phyloP scores from a whole-genome alignment of 2,797 vertebrate genomes.

The Smutsia temminckii region DNA sequence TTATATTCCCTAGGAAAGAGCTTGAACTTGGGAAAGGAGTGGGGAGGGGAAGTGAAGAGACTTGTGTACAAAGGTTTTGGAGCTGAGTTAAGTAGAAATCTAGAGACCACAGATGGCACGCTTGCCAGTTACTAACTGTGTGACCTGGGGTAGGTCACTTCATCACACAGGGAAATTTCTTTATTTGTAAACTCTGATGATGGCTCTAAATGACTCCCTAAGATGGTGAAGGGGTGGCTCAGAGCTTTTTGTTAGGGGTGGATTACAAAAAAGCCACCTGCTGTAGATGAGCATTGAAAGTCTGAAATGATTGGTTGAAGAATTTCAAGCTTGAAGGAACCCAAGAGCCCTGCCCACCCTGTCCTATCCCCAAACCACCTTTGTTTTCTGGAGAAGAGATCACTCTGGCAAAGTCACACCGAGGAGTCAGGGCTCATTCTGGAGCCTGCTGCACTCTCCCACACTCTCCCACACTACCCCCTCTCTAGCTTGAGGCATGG shows the following conservation, averaged over 20 bases:
- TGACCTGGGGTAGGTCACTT: slow-evolving; percentile 52
- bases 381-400: background rate
- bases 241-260: background rate
- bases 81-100: background rate
- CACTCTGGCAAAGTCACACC: background rate
- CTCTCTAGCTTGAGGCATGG: background rate
- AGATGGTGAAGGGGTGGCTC: background rate
- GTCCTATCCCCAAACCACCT: background rate
- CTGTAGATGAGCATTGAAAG: background rate
- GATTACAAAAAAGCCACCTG: background rate
- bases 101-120: background rate
- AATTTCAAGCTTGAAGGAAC: background rate
- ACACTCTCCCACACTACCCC: background rate
- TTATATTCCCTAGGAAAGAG: background rate
- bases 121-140: background rate
- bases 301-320: background rate
- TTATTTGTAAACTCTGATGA: background rate
- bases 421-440: background rate
- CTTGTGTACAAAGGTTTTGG: background rate
- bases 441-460: background rate
- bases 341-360: background rate
- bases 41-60: background rate
- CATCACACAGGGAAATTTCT: background rate
- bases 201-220: background rate
- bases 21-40: background rate